Percentiles rank a stretch among this genome's conserved stretches.
These are phyloP conservation scores for Plestiodon gilberti DNA, from an alignment of 2,113 vertebrate species.

Conservation along the genomic window DNA sequence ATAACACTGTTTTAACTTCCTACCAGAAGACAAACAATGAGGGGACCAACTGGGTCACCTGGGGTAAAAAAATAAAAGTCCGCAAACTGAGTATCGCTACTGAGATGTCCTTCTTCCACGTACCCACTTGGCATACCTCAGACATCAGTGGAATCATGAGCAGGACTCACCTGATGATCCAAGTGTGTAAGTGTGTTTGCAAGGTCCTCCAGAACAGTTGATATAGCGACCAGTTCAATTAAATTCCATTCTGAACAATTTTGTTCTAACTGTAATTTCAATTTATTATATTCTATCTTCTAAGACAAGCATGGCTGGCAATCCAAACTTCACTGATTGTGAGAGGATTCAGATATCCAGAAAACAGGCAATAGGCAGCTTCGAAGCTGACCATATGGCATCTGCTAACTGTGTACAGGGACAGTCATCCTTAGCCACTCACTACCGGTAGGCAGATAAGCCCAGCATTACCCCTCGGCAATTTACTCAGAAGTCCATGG, in stretches of 20 bases:
- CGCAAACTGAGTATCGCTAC: no score
- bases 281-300: not conserved
- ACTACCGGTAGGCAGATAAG: no score
- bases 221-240: not conserved
- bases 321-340: not conserved
- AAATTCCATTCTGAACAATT: not conserved
- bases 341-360: not conserved
- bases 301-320: not conserved
- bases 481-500: no score
- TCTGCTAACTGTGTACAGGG: no score
- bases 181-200: no score
- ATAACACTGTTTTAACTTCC: not conserved
- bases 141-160: no score
- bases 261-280: not conserved
- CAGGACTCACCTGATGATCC: no score
- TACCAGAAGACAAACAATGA: not conserved
- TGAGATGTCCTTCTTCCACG: no score
- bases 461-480: no score
- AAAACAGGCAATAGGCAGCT: not conserved
- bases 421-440: no score
- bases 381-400: no score
- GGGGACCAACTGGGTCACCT: not conserved
- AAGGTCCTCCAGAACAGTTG: not conserved
- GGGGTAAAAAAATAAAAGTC: not conserved
- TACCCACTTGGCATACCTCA: no score